phyloP scores from a whole-genome alignment of 2,113 vertebrate genomes.

The Cochlearius cochlearius region DNA sequence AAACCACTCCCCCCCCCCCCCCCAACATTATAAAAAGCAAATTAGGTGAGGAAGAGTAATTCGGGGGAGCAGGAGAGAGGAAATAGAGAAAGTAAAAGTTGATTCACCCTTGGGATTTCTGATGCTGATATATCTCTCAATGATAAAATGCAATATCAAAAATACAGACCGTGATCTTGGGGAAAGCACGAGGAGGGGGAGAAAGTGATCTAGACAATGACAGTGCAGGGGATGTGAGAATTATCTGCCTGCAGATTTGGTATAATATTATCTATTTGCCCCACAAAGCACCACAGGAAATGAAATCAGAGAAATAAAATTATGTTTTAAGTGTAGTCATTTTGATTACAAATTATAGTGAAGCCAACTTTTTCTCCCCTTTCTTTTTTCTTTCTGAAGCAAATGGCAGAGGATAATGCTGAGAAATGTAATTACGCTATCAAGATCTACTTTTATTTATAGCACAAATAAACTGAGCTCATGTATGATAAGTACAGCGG shows the following conservation, averaged over 20 bases:
- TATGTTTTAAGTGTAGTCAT: conserved; percentile 61
- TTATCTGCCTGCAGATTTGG: neutral
- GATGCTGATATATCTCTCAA: neutral
- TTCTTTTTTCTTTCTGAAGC: conserved; percentile 46
- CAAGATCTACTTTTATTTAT: conserved; percentile 67
- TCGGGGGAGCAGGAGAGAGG: neutral
- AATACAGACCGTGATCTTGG: neutral
- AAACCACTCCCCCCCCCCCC: neutral
- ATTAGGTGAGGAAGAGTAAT: conserved; percentile 29
- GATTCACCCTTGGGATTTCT: neutral
- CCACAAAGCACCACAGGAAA: conserved; percentile 51
- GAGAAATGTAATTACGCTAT: conserved; percentile 65
- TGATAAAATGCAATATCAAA: neutral
- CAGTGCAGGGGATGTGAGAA: neutral
- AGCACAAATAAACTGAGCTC: conserved; percentile 56
- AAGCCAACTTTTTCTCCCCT: conserved; percentile 23
- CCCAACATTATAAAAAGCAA: conserved; percentile 33
- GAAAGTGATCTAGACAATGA: neutral
- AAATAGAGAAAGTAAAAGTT: neutral
- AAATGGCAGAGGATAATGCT: conserved; percentile 58
- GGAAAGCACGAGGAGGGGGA: neutral
- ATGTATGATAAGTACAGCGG: conserved; percentile 13
- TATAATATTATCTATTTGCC: conserved; percentile 42
- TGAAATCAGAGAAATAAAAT: conserved; percentile 59
- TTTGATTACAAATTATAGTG: conserved; percentile 61